These are phyloP conservation scores for Iphiclides podalirius DNA, from an alignment of 2,888 invertebrate species.

Conservation along the genomic window DNA sequence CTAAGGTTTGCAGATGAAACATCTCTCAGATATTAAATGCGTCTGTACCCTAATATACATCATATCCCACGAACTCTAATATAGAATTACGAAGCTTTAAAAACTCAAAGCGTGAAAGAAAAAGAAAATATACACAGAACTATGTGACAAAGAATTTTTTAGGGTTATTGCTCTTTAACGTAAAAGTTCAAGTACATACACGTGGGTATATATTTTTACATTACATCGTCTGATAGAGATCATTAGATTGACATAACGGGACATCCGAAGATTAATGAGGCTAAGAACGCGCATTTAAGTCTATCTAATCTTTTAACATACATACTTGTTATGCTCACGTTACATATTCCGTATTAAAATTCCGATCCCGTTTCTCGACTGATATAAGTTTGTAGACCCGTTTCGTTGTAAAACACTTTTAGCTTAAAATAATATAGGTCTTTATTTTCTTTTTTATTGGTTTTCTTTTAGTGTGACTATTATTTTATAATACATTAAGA, in stretches of 20 bases:
- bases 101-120: too few relatives aligned
- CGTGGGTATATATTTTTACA: constrained; percentile 8
- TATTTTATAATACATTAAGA: too few relatives aligned
- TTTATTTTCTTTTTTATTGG: too few relatives aligned
- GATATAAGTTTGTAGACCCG: background rate
- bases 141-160: too few relatives aligned
- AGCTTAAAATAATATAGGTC: too few relatives aligned
- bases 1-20: too few relatives aligned
- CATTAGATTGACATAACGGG: constrained; percentile 51
- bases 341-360: constrained; percentile 37
- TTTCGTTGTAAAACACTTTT: background rate
- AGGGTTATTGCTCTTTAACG: background rate
- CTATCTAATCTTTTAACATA: constrained; percentile 32
- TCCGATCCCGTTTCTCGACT: constrained; percentile 36
- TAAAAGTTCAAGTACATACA: constrained; percentile 10
- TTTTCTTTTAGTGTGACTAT: too few relatives aligned
- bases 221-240: constrained; percentile 17
- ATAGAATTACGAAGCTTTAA: too few relatives aligned
- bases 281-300: constrained; percentile 41
- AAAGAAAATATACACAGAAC: too few relatives aligned
- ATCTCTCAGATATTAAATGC: too few relatives aligned
- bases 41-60: too few relatives aligned
- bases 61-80: too few relatives aligned
- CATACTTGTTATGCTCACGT: constrained; percentile 32
- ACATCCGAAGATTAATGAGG: constrained; percentile 55